A percentile compares a stretch with the other conserved stretches of the same genome.
Evolutionary conservation across 2,888 invertebrate genomes (phyloP).

Genomic region (Arctia plantaginis): DNA sequence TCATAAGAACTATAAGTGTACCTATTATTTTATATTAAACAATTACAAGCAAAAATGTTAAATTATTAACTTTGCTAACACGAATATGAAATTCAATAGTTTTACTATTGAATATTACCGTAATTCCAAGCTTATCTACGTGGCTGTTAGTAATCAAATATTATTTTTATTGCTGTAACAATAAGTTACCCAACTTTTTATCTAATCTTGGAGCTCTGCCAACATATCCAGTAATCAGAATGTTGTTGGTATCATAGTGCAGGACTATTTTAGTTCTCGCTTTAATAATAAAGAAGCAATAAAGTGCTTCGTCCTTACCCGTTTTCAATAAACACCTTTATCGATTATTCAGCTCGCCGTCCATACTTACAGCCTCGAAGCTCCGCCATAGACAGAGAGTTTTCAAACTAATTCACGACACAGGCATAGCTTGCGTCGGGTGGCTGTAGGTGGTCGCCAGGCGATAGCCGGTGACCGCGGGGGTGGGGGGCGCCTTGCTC

Average conservation of each 20-base stretch:
- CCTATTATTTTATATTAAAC: neutral
- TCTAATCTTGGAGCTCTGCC: constrained; percentile 17
- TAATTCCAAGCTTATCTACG: neutral
- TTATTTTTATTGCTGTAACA: neutral
- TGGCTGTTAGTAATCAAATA: neutral
- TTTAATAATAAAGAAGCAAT: constrained; percentile 85
- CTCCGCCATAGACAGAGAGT: constrained; percentile 86
- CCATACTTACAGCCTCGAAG: constrained; percentile 85
- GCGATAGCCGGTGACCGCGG: constrained; percentile 82
- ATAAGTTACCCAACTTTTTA: neutral
- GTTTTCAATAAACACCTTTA: constrained; percentile 87
- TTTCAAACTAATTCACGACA: constrained; percentile 87
- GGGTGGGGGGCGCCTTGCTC: constrained; percentile 56
- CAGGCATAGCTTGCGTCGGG: constrained; percentile 84
- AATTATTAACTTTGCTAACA: too few relatives aligned
- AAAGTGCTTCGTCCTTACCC: constrained; percentile 84
- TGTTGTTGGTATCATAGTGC: constrained; percentile 34
- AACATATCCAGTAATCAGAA: constrained; percentile 22
- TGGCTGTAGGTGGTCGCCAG: constrained; percentile 82
- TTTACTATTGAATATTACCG: neutral
- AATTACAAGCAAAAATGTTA: neutral
- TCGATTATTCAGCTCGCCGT: constrained; percentile 86
- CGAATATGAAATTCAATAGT: neutral
- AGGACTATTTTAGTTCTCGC: constrained; percentile 60
- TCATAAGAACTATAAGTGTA: neutral